Evolutionary conservation across 2,113 vertebrate genomes (phyloP).

Genomic region (Thryonomys swinderianus): DNA sequence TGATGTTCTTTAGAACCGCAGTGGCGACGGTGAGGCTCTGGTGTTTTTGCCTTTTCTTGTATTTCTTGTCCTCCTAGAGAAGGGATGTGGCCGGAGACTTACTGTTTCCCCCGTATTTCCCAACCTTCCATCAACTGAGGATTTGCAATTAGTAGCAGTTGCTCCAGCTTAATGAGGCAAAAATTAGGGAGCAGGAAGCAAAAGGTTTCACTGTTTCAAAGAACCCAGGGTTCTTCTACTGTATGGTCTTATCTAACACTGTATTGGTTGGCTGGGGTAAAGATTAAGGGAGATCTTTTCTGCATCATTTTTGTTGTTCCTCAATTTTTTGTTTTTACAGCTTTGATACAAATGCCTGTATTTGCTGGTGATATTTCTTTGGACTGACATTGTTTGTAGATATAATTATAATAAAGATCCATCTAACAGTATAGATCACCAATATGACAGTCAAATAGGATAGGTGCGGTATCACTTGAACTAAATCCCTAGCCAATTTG

Average conservation of each 20-base stretch:
- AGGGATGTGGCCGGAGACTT: constrained; percentile 93
- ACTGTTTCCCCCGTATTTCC: constrained; percentile 96
- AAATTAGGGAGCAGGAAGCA: constrained; percentile 96
- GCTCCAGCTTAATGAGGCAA: constrained; percentile 96
- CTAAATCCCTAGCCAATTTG: constrained; percentile 76
- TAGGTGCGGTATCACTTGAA: too few species aligned
- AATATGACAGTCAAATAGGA: constrained; percentile 81
- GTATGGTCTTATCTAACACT: constrained; percentile 90
- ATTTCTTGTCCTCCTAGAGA: constrained; percentile 95
- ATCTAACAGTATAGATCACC: constrained; percentile 89
- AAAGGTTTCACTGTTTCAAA: constrained; percentile 92
- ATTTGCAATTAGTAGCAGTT: constrained; percentile 95
- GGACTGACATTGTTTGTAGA: constrained; percentile 90
- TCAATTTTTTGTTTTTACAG: constrained; percentile 90
- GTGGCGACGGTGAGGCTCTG: constrained; percentile 96
- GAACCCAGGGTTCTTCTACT: constrained; percentile 74
- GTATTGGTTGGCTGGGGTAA: constrained; percentile 91
- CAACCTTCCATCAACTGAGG: constrained; percentile 96
- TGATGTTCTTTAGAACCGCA: constrained; percentile 94
- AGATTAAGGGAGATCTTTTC: constrained; percentile 85
- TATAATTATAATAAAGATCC: constrained; percentile 94
- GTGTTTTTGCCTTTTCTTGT: constrained; percentile 92
- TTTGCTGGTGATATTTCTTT: constrained; percentile 95
- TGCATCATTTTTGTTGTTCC: constrained; percentile 84
- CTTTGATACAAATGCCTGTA: constrained; percentile 87